These are phyloP conservation scores for Eustalomyia histrio DNA, from an alignment of 2,888 invertebrate species.

Conservation along the genomic window DNA sequence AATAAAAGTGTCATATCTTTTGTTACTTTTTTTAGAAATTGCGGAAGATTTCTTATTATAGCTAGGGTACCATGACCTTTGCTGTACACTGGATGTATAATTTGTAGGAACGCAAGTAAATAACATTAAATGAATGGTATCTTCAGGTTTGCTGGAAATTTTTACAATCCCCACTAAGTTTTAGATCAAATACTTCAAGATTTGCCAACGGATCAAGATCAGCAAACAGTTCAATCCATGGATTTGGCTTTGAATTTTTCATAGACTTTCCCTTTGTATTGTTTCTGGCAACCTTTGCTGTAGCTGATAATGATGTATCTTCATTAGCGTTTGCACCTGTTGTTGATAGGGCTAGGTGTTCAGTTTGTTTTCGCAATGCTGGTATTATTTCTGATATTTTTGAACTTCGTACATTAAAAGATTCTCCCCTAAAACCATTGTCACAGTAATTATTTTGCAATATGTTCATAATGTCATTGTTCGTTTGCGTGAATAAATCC, in stretches of 20 bases:
- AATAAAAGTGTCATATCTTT: too few species aligned
- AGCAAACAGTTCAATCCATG: slow-evolving; percentile 76
- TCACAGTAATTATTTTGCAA: neutral
- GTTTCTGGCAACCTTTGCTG: neutral
- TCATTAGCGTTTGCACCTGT: neutral
- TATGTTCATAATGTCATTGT: slow-evolving; percentile 9
- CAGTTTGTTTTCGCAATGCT: neutral
- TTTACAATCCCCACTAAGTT: slow-evolving; percentile 72
- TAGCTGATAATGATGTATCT: neutral
- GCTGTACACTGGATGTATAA: too few species aligned
- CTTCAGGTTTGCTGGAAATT: slow-evolving; percentile 75
- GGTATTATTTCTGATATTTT: neutral
- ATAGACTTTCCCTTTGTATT: slow-evolving; percentile 3
- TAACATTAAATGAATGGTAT: neutral
- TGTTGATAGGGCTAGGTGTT: neutral
- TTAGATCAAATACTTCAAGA: slow-evolving; percentile 76
- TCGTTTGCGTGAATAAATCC: slow-evolving; percentile 13
- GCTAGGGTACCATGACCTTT: too few species aligned
- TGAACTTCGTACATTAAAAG: neutral
- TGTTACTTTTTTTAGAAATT: too few species aligned
- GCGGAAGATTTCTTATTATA: too few species aligned
- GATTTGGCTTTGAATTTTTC: slow-evolving; percentile 66
- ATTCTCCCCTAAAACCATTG: neutral
- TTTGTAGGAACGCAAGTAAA: too few species aligned
- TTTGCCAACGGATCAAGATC: slow-evolving; percentile 76